A percentile compares a stretch with the other conserved stretches of the same genome.
Evolutionary conservation across 2,888 invertebrate species (phyloP).

Genomic region (Drosophila algonquin): DNA sequence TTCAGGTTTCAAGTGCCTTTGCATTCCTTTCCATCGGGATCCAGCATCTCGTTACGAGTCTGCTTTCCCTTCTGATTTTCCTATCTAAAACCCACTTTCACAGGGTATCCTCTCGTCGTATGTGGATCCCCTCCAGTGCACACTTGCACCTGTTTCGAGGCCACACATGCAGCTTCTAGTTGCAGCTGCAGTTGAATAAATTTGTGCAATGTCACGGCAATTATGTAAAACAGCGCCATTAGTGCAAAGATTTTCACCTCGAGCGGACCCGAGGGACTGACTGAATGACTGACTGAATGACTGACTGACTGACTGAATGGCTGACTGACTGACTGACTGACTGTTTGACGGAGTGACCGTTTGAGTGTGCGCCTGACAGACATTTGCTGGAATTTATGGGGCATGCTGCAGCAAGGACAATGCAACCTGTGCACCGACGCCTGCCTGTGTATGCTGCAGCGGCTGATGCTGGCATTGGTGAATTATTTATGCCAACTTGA

Average conservation of each 20-base stretch:
- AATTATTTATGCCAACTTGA: constrained; percentile 78
- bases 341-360: constrained; percentile 21
- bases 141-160: constrained; percentile 34
- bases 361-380: constrained; percentile 43
- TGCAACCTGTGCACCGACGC: constrained; percentile 43
- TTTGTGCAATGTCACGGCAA: constrained; percentile 80
- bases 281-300: constrained; percentile 25
- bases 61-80: no score
- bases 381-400: constrained; percentile 78
- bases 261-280: constrained; percentile 62
- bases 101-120: neutral
- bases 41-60: no score
- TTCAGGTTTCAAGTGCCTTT: no score
- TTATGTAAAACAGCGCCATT: constrained; percentile 79
- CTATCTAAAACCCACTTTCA: no score
- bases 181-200: constrained; percentile 75
- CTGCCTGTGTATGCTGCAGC: constrained; percentile 43
- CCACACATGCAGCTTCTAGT: constrained; percentile 43
- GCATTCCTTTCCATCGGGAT: no score
- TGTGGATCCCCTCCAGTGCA: neutral
- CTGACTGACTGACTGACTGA: constrained; percentile 25
- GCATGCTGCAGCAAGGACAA: constrained; percentile 74
- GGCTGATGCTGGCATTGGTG: constrained; percentile 46
- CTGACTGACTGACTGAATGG: constrained; percentile 26
- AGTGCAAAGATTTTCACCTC: constrained; percentile 80